These are phyloP conservation scores for Crotalus helleri DNA, from an alignment of 2,113 vertebrate species.

Conservation along the genomic window DNA sequence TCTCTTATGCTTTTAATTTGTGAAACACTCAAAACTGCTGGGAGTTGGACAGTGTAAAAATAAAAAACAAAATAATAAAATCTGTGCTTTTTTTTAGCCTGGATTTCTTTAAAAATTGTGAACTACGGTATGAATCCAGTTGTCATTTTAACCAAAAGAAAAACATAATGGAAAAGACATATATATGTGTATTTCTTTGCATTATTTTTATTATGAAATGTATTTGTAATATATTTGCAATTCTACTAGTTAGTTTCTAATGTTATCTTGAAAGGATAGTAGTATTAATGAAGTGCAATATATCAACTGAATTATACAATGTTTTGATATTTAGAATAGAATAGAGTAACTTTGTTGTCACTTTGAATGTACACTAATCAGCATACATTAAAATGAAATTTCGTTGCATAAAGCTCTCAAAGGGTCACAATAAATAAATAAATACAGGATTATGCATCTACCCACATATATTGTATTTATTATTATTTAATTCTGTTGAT, in stretches of 20 bases:
- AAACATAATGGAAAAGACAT: conserved; percentile 4
- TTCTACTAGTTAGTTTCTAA: not conserved
- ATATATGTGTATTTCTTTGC: not conserved
- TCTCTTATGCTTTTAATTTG: not conserved
- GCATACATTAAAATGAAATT: too few relatives aligned
- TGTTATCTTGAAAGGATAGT: not conserved
- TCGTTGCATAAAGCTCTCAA: too few relatives aligned
- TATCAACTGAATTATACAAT: not conserved
- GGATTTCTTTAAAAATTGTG: not conserved
- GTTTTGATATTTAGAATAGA: not conserved
- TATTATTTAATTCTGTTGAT: not conserved
- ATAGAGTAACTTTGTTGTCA: too few relatives aligned
- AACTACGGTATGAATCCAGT: not conserved
- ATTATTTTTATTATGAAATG: not conserved
- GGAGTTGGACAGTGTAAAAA: not conserved
- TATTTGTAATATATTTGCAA: not conserved
- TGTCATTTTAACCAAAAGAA: not conserved
- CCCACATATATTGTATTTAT: too few relatives aligned
- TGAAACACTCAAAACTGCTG: not conserved
- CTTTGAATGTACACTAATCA: too few relatives aligned
- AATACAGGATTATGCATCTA: too few relatives aligned
- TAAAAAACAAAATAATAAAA: not conserved
- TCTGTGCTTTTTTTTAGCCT: not conserved
- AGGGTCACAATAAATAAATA: too few relatives aligned
- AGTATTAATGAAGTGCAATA: not conserved